phyloP scores from a whole-genome alignment of 1,140 invertebrate species.

The Calosoma granatense region DNA sequence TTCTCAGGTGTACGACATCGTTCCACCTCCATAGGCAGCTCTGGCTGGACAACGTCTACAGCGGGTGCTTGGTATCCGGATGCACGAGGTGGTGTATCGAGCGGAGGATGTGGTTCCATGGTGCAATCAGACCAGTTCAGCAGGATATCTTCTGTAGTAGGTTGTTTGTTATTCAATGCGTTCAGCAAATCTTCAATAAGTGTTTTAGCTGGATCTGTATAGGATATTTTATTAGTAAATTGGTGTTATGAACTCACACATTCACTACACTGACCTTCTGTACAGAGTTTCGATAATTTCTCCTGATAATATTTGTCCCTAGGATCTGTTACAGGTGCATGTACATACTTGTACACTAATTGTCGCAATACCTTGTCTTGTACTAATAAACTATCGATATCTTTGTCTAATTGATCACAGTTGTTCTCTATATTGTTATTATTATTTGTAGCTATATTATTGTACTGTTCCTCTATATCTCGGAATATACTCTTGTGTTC shows the following conservation, averaged over 20 bases:
- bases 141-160: neutral
- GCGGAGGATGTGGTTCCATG: neutral
- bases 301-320: too few species aligned
- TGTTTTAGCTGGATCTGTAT: neutral
- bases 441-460: neutral
- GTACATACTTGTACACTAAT: neutral
- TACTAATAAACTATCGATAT: neutral
- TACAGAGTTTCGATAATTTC: neutral
- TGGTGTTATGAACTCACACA: too few species aligned
- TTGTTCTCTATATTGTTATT: neutral
- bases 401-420: neutral
- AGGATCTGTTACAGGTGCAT: neutral
- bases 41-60: too few species aligned
- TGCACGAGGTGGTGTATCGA: neutral
- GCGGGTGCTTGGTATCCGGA: too few species aligned
- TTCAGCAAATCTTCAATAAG: too few species aligned
- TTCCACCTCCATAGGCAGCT: neutral
- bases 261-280: neutral
- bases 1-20: neutral
- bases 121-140: neutral
- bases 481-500: neutral
- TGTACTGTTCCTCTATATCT: neutral
- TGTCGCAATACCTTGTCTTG: neutral
- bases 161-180: neutral
- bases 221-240: too few species aligned